A percentile compares a stretch with the other conserved stretches of the same genome.
phyloP scores from a whole-genome alignment of 2,797 vertebrate genomes.

The Xenentodon cancila region DNA sequence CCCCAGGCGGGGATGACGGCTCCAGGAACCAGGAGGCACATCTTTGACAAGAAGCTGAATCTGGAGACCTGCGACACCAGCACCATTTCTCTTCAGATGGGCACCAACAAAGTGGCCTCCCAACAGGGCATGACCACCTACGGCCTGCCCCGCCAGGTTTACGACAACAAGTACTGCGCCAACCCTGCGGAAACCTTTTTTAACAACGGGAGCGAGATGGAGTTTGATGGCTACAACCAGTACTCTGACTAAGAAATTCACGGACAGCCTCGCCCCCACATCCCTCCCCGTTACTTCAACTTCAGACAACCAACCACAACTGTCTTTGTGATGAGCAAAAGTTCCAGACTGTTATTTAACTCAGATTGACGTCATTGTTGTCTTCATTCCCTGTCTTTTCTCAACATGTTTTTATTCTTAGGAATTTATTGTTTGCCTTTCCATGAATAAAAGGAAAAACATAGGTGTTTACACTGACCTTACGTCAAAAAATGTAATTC shows the following conservation, averaged over 20 bases:
- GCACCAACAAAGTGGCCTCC: slow-evolving; percentile 93
- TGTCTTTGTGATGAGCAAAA: slow-evolving; percentile 44
- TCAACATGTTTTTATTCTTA: slow-evolving; percentile 36
- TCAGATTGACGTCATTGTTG: slow-evolving; percentile 30
- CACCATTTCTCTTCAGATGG: slow-evolving; percentile 96
- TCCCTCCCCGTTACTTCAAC: slow-evolving; percentile 25
- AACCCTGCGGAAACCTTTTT: slow-evolving; percentile 74
- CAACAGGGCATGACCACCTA: slow-evolving; percentile 95
- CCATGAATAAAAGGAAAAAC: slow-evolving; percentile 38
- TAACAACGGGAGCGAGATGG: slow-evolving; percentile 76
- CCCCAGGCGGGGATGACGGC: slow-evolving; percentile 93
- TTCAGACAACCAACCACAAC: slow-evolving; percentile 43
- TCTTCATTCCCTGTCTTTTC: slow-evolving; percentile 24
- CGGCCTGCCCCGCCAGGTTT: slow-evolving; percentile 92
- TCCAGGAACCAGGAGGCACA: slow-evolving; percentile 93
- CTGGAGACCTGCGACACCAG: slow-evolving; percentile 90
- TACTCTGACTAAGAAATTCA: slow-evolving; percentile 81
- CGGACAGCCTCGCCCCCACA: slow-evolving; percentile 6
- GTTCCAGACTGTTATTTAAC: slow-evolving; percentile 60
- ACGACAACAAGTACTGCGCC: slow-evolving; percentile 93
- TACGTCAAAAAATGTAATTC: slow-evolving; percentile 24
- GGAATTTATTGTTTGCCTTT: slow-evolving; percentile 48
- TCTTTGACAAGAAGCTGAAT: slow-evolving; percentile 92
- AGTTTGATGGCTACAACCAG: slow-evolving; percentile 88
- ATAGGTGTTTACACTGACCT: slow-evolving; percentile 47